Evolutionary conservation across 2,797 vertebrate genomes (phyloP).

Genomic region (Apogon hyalosoma): DNA sequence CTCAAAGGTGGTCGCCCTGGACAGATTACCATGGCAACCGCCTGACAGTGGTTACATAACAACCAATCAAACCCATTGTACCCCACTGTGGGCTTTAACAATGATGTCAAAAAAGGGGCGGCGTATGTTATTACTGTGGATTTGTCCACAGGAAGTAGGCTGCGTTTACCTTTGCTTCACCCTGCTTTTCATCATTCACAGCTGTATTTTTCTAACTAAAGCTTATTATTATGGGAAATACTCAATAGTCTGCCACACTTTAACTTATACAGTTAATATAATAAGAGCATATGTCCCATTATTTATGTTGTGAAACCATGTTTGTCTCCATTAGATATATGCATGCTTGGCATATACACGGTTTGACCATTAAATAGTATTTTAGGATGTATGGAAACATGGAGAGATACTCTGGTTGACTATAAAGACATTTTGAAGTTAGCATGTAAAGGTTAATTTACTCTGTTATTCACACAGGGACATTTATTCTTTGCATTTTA

Average conservation of each 20-base stretch:
- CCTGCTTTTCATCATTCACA: constrained; percentile 6
- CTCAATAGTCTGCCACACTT: no score
- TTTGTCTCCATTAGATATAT: background rate
- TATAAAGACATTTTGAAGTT: constrained; percentile 1
- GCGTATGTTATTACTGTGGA: constrained; percentile 31
- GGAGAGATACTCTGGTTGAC: background rate
- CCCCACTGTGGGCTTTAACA: constrained; percentile 38
- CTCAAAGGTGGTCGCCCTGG: constrained; percentile 45
- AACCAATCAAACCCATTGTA: constrained; percentile 38
- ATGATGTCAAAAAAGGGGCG: constrained; percentile 33
- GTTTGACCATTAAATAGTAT: constrained; percentile 10
- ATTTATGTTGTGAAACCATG: background rate
- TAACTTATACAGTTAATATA: constrained; percentile 2
- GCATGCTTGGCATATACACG: background rate
- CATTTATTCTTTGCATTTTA: no score
- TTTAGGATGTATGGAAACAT: constrained; percentile 5
- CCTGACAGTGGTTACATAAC: constrained; percentile 57
- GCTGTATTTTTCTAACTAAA: constrained; percentile 7
- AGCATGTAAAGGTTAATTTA: background rate
- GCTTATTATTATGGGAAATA: background rate
- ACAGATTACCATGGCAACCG: constrained; percentile 59
- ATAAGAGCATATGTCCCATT: background rate
- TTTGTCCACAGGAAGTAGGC: constrained; percentile 33
- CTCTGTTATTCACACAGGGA: no score
- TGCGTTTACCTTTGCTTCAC: constrained; percentile 17